phyloP scores from a whole-genome alignment of 1,140 invertebrate species.

The Leptinotarsa defecta region DNA sequence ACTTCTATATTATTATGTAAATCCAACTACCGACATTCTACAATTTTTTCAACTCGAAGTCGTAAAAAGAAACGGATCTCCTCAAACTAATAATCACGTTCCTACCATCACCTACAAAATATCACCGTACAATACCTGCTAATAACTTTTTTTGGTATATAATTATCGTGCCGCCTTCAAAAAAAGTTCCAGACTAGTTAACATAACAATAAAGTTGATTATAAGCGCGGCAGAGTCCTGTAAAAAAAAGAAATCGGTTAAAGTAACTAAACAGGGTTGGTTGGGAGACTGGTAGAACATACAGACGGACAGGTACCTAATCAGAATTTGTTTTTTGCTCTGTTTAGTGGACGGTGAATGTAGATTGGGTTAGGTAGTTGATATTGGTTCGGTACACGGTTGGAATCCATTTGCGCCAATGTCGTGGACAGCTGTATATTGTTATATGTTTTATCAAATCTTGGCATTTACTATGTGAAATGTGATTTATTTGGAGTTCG shows the following conservation, averaged over 20 bases:
- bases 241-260: conserved; percentile 13
- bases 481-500: background rate
- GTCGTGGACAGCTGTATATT: background rate
- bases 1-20: background rate
- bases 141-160: conserved; percentile 21
- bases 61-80: background rate
- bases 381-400: background rate
- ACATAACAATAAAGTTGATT: conserved; percentile 22
- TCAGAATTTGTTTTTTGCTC: conserved; percentile 18
- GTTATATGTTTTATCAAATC: background rate
- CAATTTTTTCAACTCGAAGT: background rate
- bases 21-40: background rate
- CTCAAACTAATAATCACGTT: background rate
- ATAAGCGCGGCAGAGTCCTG: conserved; percentile 8
- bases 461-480: background rate
- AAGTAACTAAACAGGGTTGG: background rate
- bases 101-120: conserved; percentile 1
- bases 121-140: conserved; percentile 19
- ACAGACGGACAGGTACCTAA: conserved; percentile 19
- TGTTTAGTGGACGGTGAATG: conserved; percentile 4
- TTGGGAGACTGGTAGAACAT: conserved; percentile 13
- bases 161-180: conserved; percentile 17
- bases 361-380: conserved; percentile 12
- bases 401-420: conserved; percentile 1
- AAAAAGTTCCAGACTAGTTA: conserved; percentile 18